These are phyloP conservation scores for Perdita meconis DNA, from an alignment of 2,888 invertebrate genomes.

Conservation along the genomic window DNA sequence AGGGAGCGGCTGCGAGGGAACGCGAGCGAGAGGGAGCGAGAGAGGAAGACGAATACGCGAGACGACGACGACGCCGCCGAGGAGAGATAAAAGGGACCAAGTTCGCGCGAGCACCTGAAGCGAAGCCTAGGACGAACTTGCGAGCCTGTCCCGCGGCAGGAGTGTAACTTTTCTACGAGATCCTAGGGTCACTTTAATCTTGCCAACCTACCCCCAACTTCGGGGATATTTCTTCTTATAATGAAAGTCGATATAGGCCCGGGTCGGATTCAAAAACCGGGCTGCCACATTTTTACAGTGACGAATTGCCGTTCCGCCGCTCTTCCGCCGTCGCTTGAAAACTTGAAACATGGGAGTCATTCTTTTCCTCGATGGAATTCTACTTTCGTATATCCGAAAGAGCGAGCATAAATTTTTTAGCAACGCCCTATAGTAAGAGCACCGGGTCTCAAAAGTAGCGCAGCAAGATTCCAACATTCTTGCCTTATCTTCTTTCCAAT, in stretches of 20 bases:
- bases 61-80: conserved; percentile 38
- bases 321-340: too few species aligned
- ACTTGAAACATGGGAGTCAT: too few species aligned
- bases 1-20: conserved; percentile 49
- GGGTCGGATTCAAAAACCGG: background rate
- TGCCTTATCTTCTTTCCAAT: too few species aligned
- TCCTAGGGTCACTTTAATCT: background rate
- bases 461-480: too few species aligned
- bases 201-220: background rate
- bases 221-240: background rate
- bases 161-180: conserved; percentile 2
- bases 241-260: background rate
- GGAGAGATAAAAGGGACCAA: conserved; percentile 39
- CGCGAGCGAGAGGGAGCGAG: conserved; percentile 40
- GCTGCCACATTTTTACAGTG: too few species aligned
- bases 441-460: too few species aligned
- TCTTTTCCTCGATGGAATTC: too few species aligned
- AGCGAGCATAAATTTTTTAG: too few species aligned
- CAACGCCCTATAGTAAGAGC: too few species aligned
- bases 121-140: conserved; percentile 21
- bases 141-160: conserved; percentile 13
- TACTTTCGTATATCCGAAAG: too few species aligned
- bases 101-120: conserved; percentile 29
- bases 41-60: conserved; percentile 50
- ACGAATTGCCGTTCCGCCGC: too few species aligned